These are phyloP conservation scores for Scaptomyza polygonia DNA, from an alignment of 2,888 invertebrate species.

Conservation along the genomic window DNA sequence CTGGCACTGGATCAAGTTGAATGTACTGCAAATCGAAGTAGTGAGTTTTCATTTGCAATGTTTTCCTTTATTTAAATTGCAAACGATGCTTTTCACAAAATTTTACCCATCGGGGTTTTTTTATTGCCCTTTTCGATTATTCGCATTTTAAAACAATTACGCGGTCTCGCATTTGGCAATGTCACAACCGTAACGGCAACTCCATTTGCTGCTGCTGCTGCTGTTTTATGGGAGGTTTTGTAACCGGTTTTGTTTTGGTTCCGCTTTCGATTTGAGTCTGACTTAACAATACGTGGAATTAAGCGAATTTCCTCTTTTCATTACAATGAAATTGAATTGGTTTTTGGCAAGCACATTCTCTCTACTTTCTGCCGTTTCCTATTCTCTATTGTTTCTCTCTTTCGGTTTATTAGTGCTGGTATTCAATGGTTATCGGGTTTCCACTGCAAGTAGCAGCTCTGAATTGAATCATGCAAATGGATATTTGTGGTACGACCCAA, in stretches of 20 bases:
- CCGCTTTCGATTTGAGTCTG: slow-evolving; percentile 46
- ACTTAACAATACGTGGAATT: slow-evolving; percentile 70
- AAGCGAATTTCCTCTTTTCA: slow-evolving; percentile 75
- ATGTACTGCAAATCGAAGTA: neutral
- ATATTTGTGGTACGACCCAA: slow-evolving; percentile 13
- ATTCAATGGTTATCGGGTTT: slow-evolving; percentile 14
- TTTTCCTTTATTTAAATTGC: slow-evolving; percentile 67
- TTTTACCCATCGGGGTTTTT: slow-evolving; percentile 18
- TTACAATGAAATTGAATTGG: slow-evolving; percentile 73
- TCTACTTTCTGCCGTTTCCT: neutral
- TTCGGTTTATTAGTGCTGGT: slow-evolving; percentile 24
- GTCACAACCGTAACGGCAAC: slow-evolving; percentile 26
- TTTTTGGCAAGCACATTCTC: slow-evolving; percentile 39
- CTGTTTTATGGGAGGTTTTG: slow-evolving; percentile 12
- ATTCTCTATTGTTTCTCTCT: slow-evolving; percentile 1
- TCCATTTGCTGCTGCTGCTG: slow-evolving; percentile 26
- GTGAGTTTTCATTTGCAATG: slow-evolving; percentile 41
- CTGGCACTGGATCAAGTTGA: slow-evolving; percentile 6
- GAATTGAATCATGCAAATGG: slow-evolving; percentile 36
- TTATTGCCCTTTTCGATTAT: slow-evolving; percentile 54
- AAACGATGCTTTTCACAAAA: slow-evolving; percentile 15
- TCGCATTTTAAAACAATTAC: slow-evolving; percentile 77
- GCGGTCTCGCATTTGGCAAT: slow-evolving; percentile 75
- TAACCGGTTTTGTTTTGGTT: slow-evolving; percentile 35
- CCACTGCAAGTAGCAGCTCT: slow-evolving; percentile 4